A percentile compares a stretch with the other conserved stretches of the same genome.
These are phyloP conservation scores for Microcaecilia unicolor DNA, from an alignment of 2,797 vertebrate species.

Conservation along the genomic window DNA sequence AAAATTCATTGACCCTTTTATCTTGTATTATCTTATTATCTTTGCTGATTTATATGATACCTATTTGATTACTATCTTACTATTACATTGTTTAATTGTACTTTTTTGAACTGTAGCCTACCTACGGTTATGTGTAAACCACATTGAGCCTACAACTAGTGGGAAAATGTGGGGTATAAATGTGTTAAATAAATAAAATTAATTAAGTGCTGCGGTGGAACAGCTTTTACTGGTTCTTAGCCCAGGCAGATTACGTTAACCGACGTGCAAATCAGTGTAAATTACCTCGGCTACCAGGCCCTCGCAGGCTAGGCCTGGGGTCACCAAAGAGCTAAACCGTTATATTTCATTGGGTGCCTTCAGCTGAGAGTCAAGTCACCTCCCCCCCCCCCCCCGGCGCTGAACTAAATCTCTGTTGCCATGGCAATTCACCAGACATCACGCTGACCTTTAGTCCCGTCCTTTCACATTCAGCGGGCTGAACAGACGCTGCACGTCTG, in stretches of 20 bases:
- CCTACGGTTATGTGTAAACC: no score
- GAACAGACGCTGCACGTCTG: fast-evolving
- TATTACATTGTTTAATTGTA: no score
- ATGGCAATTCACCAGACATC: fast-evolving
- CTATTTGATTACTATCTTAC: no score
- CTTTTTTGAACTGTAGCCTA: no score
- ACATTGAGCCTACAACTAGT: no score
- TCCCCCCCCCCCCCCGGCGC: no score
- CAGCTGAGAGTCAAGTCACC: fast-evolving
- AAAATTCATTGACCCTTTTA: no score
- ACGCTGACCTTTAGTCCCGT: background rate
- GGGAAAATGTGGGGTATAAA: no score
- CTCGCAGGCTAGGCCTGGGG: fast-evolving
- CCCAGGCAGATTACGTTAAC: slow-evolving; percentile 10
- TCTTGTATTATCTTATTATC: no score
- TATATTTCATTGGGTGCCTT: fast-evolving
- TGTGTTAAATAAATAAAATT: no score
- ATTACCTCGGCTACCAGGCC: background rate
- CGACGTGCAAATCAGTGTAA: slow-evolving; percentile 5
- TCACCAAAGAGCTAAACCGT: background rate
- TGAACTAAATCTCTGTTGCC: fast-evolving
- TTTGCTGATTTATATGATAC: no score
- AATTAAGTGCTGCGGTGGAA: no score
- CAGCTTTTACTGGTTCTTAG: background rate
- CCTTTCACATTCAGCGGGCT: fast-evolving